Evolutionary conservation across 1,140 invertebrate species (phyloP).

Genomic region (Caenorhabditis brenneri): DNA sequence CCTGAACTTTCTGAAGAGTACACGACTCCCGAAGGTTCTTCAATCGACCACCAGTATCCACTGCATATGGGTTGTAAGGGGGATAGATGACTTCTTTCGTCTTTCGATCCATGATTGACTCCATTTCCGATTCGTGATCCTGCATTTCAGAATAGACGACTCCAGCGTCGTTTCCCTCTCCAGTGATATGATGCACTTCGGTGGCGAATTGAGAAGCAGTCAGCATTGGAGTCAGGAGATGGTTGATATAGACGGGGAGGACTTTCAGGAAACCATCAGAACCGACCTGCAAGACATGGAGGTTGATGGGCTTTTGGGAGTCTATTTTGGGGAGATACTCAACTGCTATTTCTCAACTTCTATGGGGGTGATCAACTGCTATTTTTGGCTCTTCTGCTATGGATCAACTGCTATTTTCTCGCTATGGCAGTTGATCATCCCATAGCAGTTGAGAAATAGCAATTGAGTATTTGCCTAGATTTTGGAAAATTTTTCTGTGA

Average conservation of each 20-base stretch:
- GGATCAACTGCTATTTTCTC: too few relatives aligned
- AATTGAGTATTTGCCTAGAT: too few relatives aligned
- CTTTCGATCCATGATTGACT: slow-evolving; percentile 59
- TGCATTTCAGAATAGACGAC: slow-evolving; percentile 94
- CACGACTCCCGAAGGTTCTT: slow-evolving; percentile 83
- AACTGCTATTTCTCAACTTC: too few relatives aligned
- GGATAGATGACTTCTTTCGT: slow-evolving; percentile 62
- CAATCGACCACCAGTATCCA: slow-evolving; percentile 82
- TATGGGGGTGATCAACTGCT: too few relatives aligned
- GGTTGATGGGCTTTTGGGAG: too few relatives aligned
- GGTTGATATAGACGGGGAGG: slow-evolving; percentile 87
- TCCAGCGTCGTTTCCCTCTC: slow-evolving; percentile 84
- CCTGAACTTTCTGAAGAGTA: slow-evolving; percentile 79
- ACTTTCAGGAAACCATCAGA: slow-evolving; percentile 85
- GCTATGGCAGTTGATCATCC: too few relatives aligned
- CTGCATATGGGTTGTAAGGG: slow-evolving; percentile 71
- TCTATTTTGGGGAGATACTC: too few relatives aligned
- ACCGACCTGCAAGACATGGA: too few relatives aligned
- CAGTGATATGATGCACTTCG: slow-evolving; percentile 89
- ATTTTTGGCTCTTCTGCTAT: too few relatives aligned
- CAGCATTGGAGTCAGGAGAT: slow-evolving; percentile 84
- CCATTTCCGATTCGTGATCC: slow-evolving; percentile 72
- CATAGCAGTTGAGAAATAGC: too few relatives aligned
- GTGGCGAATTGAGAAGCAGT: slow-evolving; percentile 82
- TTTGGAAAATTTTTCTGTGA: too few relatives aligned